Conservation (phyloP, 2,888 invertebrate genomes). For the Autographa pulchrina region DNA sequence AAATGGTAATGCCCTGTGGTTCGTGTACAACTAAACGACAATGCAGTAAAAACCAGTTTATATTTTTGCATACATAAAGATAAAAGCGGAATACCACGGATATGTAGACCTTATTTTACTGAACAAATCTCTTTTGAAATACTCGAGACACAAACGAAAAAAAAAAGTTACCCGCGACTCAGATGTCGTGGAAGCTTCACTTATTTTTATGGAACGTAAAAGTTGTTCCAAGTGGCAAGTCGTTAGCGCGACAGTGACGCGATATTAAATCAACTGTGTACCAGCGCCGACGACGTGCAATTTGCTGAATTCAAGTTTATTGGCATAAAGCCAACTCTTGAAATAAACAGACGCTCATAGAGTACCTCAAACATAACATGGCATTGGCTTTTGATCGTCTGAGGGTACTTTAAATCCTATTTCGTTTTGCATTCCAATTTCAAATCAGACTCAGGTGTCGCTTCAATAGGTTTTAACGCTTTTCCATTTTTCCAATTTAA, state of each 20-base stretch:
- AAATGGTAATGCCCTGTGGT: neutral
- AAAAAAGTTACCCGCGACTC: neutral
- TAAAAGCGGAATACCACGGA: neutral
- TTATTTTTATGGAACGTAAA: slow-evolving; percentile 27
- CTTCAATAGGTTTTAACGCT: slow-evolving; percentile 1
- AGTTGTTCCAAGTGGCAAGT: slow-evolving; percentile 34
- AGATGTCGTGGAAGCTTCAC: neutral
- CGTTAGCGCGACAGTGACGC: slow-evolving; percentile 41
- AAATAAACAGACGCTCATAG: slow-evolving; percentile 35
- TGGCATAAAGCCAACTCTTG: slow-evolving; percentile 21
- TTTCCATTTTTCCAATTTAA: slow-evolving; percentile 16
- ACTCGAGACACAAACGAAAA: neutral
- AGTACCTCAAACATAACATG: slow-evolving; percentile 23
- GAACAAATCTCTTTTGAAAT: neutral
- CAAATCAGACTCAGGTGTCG: slow-evolving; percentile 14
- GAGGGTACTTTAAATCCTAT: slow-evolving; percentile 15
- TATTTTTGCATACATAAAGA: too few relatives aligned
- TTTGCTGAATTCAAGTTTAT: slow-evolving; percentile 35
- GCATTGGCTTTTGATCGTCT: slow-evolving; percentile 12
- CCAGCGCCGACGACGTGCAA: slow-evolving; percentile 18
- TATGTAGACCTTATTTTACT: neutral
- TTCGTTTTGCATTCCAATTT: slow-evolving; percentile 13
- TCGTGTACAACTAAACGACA: neutral
- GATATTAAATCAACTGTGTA: slow-evolving; percentile 56
- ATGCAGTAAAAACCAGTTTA: too few relatives aligned